Base-by-base conservation (phyloP, 2,888 invertebrate genomes). In the Drepanosiphum platanoidis region DNA sequence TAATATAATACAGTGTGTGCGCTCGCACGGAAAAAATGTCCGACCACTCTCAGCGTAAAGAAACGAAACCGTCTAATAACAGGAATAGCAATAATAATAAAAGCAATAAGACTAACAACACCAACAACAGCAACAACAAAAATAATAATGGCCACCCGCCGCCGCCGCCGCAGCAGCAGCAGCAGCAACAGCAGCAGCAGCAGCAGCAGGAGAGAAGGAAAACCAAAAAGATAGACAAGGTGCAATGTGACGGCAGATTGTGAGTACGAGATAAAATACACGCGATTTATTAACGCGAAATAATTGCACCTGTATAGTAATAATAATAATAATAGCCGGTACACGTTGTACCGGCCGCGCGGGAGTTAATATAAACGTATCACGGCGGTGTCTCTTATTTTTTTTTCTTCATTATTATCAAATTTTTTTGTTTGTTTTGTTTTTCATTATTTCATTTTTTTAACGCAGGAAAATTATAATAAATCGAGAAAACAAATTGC, bases 201-300 rank as follows among this genome's bases (percentile, higher is more conserved):
- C 5, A 84, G n/a, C 75, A 74, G 15, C 74, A 75, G 30, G 75
- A 75, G 7, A 75, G 83, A 52, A 84, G 13, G 11, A 84, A 52
- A 36, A 84, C 68, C 13, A 84, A 75, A 52, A 84, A 66, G 66
- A 68, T 75, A 22, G 83, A 84, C 52, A 66, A 75, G 36, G 83
- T 84, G 34, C 83, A 84, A 36, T 75, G 75, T 30, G 83, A 84
- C 68, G 83, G 83, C 15, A 75, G 83, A 68, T 30, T 84, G 83
- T 84, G 13, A 84, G 83, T 84, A 36, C 5, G 30, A 46, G 8
- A 68, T 36, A 68, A 36, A 36, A 22, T 42, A 13, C 34, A 3
- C 22, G 18, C 68, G 61, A 61, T n/a, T 27, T 4, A 9, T 36
- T 70, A 22, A 42, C 42, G 71, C 39, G 42, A 30, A 64, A 42